Evolutionary conservation across 1,140 invertebrate species (phyloP).

Genomic region (Linepithema humile): DNA sequence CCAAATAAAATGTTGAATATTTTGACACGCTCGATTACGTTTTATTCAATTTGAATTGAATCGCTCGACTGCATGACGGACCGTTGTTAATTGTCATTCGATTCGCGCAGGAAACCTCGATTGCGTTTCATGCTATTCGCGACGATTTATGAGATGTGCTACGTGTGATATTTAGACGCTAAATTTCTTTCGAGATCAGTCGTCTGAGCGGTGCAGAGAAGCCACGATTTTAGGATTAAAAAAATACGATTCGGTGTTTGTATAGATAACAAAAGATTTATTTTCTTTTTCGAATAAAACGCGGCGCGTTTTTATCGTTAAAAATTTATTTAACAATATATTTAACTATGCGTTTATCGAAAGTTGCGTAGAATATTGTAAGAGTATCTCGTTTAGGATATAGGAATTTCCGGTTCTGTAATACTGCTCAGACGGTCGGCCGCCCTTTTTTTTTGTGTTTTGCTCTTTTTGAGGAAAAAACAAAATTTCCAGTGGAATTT

Average conservation of each 20-base stretch:
- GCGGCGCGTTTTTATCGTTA: slow-evolving; percentile 51
- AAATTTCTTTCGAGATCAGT: slow-evolving; percentile 69
- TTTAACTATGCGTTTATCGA: slow-evolving; percentile 54
- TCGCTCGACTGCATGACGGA: slow-evolving; percentile 10
- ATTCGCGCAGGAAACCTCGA: slow-evolving; percentile 62
- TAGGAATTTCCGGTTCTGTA: slow-evolving; percentile 20
- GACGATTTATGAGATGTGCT: slow-evolving; percentile 59
- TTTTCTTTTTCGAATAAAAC: slow-evolving; percentile 56
- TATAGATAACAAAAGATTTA: slow-evolving; percentile 53
- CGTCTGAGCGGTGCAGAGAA: slow-evolving; percentile 14
- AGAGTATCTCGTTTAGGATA: slow-evolving; percentile 11
- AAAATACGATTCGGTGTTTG: slow-evolving; percentile 30
- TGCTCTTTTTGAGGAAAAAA: slow-evolving; percentile 31
- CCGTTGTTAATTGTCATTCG: slow-evolving; percentile 2
- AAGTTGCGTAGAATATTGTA: slow-evolving; percentile 46
- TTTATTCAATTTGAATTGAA: slow-evolving; percentile 27
- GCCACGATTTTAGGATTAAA: slow-evolving; percentile 28
- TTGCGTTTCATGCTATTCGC: slow-evolving; percentile 59
- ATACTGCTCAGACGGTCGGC: slow-evolving; percentile 28
- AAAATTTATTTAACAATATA: slow-evolving; percentile 61
- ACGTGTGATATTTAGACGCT: slow-evolving; percentile 83
- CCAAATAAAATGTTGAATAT: background rate
- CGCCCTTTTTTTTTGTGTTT: slow-evolving; percentile 46
- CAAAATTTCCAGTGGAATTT: slow-evolving; percentile 11
- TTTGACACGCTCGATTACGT: background rate